Evolutionary conservation across 1,140 invertebrate species (phyloP).

Genomic region (Apis florea): DNA sequence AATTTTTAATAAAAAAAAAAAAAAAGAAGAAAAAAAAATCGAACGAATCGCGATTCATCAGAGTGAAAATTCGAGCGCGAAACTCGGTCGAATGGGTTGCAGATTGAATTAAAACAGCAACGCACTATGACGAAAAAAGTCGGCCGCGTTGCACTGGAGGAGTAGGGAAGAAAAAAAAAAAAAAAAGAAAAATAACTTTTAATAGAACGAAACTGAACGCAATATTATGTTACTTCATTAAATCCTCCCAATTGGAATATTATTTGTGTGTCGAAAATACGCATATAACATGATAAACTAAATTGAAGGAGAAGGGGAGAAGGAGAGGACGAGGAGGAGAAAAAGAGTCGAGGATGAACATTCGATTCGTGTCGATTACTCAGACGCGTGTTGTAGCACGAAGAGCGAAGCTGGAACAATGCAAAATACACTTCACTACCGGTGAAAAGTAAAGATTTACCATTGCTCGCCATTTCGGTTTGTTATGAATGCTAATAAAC

Average conservation of each 20-base stretch:
- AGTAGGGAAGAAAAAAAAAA: too few relatives aligned
- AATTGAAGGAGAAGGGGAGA: too few relatives aligned
- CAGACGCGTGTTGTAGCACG: background rate
- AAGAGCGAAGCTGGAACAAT: too few relatives aligned
- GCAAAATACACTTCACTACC: background rate
- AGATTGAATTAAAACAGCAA: conserved; percentile 3
- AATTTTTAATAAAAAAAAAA: too few relatives aligned
- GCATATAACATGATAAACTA: too few relatives aligned
- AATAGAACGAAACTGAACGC: conserved; percentile 8
- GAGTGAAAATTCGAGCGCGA: background rate
- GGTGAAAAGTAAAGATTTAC: background rate
- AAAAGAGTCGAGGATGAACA: background rate
- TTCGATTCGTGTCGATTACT: conserved; percentile 2
- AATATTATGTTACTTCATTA: conserved; percentile 13
- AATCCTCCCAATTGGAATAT: conserved; percentile 7
- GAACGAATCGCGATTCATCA: background rate
- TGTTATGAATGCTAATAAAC: conserved; percentile 23
- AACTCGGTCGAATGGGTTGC: background rate
- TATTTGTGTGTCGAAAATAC: conserved; percentile 3
- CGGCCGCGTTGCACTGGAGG: background rate
- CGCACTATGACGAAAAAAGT: background rate
- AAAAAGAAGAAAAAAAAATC: background rate
- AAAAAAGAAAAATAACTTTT: background rate
- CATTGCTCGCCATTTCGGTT: conserved; percentile 6
- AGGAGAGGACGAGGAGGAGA: too few relatives aligned